Conservation (phyloP, 2,113 vertebrate genomes). For the Cichladusa arquata region DNA sequence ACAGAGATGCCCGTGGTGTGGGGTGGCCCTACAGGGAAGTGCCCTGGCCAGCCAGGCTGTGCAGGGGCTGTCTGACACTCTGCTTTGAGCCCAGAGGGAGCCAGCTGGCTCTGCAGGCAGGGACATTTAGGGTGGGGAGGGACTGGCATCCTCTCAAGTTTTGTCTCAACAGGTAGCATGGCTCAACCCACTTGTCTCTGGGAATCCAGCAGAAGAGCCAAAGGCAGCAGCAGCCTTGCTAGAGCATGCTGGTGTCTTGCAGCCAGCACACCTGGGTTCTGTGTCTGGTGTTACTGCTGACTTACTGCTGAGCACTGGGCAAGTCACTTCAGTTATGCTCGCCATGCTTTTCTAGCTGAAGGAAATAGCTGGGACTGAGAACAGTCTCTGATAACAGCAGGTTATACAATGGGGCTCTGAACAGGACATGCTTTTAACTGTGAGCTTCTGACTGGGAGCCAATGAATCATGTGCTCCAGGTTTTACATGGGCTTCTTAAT, state of each 20-base stretch:
- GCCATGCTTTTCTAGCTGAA: background rate
- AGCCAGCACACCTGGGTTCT: background rate
- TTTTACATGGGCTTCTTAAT: background rate
- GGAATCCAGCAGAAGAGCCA: conserved; percentile 12
- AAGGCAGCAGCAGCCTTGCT: conserved; percentile 30
- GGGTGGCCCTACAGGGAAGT: background rate
- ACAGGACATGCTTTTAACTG: background rate
- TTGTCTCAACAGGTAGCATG: background rate
- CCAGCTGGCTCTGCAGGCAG: conserved; percentile 20
- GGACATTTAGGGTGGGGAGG: background rate
- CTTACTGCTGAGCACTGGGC: background rate
- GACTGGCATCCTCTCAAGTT: background rate
- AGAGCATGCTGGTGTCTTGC: background rate
- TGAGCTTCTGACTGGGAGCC: background rate
- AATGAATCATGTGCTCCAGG: background rate
- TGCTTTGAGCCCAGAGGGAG: background rate
- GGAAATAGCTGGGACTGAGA: background rate
- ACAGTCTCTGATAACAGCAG: background rate
- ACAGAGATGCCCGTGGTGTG: background rate
- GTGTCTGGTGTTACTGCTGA: background rate
- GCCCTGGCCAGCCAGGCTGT: background rate
- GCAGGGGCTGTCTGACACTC: background rate
- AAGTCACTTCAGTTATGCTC: background rate
- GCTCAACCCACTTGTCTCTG: background rate
- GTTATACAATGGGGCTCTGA: background rate